Conservation (phyloP, 2,797 vertebrate genomes). For the Hirundo rustica region DNA sequence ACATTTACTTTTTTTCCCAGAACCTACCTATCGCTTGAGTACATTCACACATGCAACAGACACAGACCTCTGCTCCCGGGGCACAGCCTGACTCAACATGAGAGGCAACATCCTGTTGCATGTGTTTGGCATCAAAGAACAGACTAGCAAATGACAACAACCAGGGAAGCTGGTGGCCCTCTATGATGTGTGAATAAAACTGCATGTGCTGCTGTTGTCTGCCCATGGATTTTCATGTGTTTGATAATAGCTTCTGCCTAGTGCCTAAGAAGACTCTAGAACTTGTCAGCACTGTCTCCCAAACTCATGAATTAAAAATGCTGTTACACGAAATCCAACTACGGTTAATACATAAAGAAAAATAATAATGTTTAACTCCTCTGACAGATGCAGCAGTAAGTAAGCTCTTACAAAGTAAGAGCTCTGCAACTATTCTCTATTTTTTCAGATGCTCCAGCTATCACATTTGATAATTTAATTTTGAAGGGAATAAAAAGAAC, state of each 20-base stretch:
- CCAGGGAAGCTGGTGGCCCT: background rate
- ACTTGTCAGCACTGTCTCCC: background rate
- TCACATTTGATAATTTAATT: background rate
- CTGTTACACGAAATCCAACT: background rate
- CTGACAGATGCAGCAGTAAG: background rate
- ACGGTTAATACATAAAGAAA: background rate
- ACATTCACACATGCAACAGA: background rate
- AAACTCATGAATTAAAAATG: background rate
- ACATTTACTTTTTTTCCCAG: background rate
- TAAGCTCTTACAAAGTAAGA: background rate
- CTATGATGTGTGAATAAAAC: background rate
- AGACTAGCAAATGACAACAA: background rate
- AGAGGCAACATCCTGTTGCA: background rate
- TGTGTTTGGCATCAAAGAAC: background rate
- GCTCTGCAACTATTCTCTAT: background rate
- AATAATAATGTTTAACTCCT: background rate
- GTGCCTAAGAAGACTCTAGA: background rate
- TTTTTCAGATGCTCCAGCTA: background rate
- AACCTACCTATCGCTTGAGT: background rate
- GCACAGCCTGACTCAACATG: background rate
- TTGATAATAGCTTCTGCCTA: background rate
- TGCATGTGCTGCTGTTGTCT: rapidly evolving
- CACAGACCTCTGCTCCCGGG: background rate
- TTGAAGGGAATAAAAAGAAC: background rate
- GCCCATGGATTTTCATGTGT: background rate